Conservation (phyloP, 23 tunicate genomes). For the Ciona savignyi region DNA sequence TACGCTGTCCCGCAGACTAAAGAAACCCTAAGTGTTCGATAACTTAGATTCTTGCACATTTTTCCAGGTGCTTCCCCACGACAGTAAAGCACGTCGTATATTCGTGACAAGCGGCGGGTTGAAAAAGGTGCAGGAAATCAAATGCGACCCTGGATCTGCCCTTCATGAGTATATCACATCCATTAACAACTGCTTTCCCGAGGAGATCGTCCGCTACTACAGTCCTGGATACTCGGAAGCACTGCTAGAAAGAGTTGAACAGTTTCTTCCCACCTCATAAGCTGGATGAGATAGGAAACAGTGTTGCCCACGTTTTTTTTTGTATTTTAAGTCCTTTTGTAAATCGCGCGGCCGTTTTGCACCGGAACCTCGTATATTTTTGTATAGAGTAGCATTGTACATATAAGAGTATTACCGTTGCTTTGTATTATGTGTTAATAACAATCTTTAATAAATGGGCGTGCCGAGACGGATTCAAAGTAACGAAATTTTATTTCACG, state of each 20-base stretch:
- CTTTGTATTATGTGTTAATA: not conserved
- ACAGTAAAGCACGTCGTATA: slow-evolving; percentile 88
- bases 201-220: slow-evolving; percentile 95
- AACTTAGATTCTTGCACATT: too few relatives aligned
- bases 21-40: too few relatives aligned
- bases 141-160: slow-evolving; percentile 85
- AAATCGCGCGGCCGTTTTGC: not conserved
- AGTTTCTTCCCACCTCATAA: slow-evolving; percentile 63
- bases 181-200: slow-evolving; percentile 99
- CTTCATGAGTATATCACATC: slow-evolving; percentile 84
- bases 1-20: too few relatives aligned
- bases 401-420: not conserved
- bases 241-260: slow-evolving; percentile 82
- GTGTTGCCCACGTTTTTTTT: not conserved
- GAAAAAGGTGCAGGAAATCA: slow-evolving; percentile 96
- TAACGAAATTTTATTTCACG: too few relatives aligned
- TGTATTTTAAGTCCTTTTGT: not conserved
- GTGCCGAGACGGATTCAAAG: too few relatives aligned
- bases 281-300: not conserved
- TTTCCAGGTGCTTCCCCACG: slow-evolving; percentile 91
- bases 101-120: slow-evolving; percentile 97
- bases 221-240: slow-evolving; percentile 99
- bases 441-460: too few relatives aligned
- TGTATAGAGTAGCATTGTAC: not conserved
- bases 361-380: not conserved